Conservation (phyloP, 2,888 invertebrate species). For the Sepiola atlantica region DNA sequence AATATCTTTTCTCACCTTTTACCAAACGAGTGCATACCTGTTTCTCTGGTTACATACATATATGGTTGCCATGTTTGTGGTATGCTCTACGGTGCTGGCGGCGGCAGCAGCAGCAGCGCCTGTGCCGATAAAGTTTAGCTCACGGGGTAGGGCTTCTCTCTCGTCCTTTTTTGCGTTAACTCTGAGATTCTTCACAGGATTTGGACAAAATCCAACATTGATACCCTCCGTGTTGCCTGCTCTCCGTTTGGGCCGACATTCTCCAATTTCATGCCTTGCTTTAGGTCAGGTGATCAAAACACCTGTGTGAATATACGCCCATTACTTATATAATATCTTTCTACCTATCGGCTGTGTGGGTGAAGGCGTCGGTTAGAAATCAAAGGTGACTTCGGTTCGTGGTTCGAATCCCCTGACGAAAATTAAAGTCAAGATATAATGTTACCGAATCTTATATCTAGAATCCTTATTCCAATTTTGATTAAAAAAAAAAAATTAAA, state of each 20-base stretch:
- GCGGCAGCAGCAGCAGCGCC: too few species aligned
- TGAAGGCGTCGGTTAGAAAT: too few species aligned
- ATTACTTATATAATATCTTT: too few species aligned
- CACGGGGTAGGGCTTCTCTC: background rate
- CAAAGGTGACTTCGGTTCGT: too few species aligned
- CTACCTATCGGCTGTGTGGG: too few species aligned
- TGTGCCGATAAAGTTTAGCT: background rate
- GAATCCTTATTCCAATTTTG: too few species aligned
- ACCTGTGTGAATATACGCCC: too few species aligned
- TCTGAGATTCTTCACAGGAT: background rate
- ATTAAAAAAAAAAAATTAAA: too few species aligned
- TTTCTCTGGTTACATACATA: slow-evolving; percentile 5
- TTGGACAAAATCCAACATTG: background rate
- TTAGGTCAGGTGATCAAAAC: background rate
- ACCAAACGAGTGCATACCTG: background rate
- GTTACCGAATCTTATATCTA: too few species aligned
- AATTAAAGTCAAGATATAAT: too few species aligned
- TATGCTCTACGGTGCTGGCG: slow-evolving; percentile 15
- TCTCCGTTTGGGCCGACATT: background rate
- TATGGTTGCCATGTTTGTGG: background rate
- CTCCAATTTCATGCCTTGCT: background rate
- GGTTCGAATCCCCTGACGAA: too few species aligned
- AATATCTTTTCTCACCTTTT: slow-evolving; percentile 1
- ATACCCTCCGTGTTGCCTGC: background rate
- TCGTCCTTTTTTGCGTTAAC: background rate